Evolutionary conservation across 2,113 vertebrate species (phyloP).

Genomic region (Stigmatopora nigra): DNA sequence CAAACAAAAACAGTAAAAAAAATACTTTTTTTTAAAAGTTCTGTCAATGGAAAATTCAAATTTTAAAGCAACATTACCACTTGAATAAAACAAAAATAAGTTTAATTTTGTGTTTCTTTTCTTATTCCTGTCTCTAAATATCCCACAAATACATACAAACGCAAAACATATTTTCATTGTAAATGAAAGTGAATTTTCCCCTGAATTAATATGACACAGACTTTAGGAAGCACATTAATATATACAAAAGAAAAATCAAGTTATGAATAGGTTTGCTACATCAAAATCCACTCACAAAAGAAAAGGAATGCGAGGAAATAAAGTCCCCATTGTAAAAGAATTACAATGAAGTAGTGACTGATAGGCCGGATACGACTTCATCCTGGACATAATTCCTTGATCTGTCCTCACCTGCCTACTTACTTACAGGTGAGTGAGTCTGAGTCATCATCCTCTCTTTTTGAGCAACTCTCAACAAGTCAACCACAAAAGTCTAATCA

Average conservation of each 20-base stretch:
- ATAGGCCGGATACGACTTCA: conserved; percentile 38
- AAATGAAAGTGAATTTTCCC: background rate
- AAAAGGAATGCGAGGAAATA: conserved; percentile 29
- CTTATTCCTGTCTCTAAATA: background rate
- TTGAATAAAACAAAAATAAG: background rate
- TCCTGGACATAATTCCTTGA: conserved; percentile 33
- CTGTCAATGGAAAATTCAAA: no score
- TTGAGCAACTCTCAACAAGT: conserved; percentile 36
- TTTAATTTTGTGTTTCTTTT: background rate
- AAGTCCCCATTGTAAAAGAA: conserved; percentile 33
- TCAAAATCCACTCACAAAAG: background rate
- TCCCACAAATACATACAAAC: background rate
- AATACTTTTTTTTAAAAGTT: no score
- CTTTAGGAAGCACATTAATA: background rate
- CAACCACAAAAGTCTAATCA: conserved; percentile 4
- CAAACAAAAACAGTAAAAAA: no score
- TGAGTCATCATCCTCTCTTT: conserved; percentile 32
- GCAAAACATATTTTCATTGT: background rate
- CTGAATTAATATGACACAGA: background rate
- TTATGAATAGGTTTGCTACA: conserved; percentile 2
- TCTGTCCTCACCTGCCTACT: conserved; percentile 23
- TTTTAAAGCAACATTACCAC: background rate
- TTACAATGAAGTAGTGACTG: conserved; percentile 52
- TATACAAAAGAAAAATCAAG: background rate
- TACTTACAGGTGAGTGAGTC: conserved; percentile 49